Percentiles rank a stretch among this genome's conserved stretches.
Conservation (phyloP, 2,113 vertebrate genomes). For the Urocynchramus pylzowi region DNA sequence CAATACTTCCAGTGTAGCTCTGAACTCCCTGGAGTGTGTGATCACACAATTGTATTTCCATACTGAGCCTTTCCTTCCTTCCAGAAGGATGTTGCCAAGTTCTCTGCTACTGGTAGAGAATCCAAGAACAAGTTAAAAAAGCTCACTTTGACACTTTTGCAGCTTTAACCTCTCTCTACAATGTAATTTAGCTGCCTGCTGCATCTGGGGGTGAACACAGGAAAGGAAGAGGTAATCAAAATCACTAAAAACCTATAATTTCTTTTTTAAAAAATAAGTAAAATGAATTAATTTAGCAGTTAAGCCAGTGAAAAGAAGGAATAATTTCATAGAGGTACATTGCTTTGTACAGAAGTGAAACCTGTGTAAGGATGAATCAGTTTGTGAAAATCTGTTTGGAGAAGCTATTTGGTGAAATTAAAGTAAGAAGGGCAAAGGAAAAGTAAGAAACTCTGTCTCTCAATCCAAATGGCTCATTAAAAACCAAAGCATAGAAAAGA, state of each 20-base stretch:
- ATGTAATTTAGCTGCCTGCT: background rate
- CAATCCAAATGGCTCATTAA: background rate
- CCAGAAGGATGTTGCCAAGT: conserved; percentile 23
- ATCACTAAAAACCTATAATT: background rate
- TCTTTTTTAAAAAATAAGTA: background rate
- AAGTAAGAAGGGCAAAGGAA: background rate
- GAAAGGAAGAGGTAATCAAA: background rate
- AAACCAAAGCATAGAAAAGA: background rate
- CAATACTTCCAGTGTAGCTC: conserved; percentile 2
- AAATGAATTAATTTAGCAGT: background rate
- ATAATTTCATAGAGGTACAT: background rate
- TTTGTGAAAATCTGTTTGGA: background rate
- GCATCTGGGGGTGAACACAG: background rate
- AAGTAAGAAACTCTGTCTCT: background rate
- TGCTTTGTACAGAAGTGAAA: background rate
- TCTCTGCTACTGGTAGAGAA: background rate
- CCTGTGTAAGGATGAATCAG: background rate
- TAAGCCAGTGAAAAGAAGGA: background rate
- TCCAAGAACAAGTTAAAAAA: background rate
- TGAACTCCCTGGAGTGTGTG: conserved; percentile 19
- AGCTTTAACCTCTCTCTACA: background rate
- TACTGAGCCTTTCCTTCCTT: conserved; percentile 50
- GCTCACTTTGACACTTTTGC: background rate
- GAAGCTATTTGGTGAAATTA: background rate
- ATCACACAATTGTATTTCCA: background rate